These are phyloP conservation scores for Sinhomidia bicolor DNA, from an alignment of 2,888 invertebrate genomes.

Conservation along the genomic window DNA sequence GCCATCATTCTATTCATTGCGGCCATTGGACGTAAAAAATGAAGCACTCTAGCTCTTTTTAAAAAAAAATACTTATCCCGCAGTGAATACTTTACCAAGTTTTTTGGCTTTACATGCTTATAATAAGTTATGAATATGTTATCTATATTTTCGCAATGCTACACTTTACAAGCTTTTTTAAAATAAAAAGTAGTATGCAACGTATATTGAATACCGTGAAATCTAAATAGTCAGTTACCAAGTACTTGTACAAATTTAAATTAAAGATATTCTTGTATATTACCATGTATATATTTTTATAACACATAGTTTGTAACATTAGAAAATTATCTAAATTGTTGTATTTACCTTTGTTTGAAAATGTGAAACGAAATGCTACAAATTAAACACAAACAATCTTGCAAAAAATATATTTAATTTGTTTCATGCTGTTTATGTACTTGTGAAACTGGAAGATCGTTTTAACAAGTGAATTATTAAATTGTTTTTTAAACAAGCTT, in stretches of 20 bases:
- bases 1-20: slow-evolving; percentile 77
- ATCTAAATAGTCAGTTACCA: slow-evolving; percentile 69
- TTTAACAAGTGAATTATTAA: no score
- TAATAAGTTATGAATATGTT: not conserved
- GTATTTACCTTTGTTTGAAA: not conserved
- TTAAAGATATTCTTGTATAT: slow-evolving; percentile 73
- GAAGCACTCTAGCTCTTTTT: not conserved
- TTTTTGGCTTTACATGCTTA: not conserved
- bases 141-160: not conserved
- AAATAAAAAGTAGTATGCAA: no score
- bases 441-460: no score
- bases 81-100: no score
- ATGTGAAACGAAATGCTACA: not conserved
- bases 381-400: not conserved
- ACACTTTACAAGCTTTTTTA: slow-evolving; percentile 24
- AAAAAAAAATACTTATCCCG: no score
- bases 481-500: no score
- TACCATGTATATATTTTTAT: slow-evolving; percentile 76
- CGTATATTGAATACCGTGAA: no score
- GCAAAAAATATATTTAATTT: not conserved
- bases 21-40: slow-evolving; percentile 78
- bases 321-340: not conserved
- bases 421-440: no score
- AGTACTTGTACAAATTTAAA: slow-evolving; percentile 44
- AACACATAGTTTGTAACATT: not conserved